Base-by-base conservation (phyloP, 2,113 vertebrate genomes). In the Leptobrachium ailaonicum region DNA sequence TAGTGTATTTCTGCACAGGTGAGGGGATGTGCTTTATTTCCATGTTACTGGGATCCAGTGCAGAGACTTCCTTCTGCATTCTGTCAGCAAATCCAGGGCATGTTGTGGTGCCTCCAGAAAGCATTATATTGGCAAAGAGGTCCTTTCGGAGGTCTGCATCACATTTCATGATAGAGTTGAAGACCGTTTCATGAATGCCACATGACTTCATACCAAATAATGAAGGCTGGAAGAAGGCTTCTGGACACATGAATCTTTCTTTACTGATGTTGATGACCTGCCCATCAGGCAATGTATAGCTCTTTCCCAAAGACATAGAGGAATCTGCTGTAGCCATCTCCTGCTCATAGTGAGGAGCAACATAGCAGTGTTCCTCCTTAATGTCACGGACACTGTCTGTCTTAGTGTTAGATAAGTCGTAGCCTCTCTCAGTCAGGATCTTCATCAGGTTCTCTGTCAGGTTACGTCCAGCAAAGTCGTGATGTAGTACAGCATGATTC, bases 401-500 rank as follows among this genome's bases (percentile, higher is more conserved):
- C 69, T 89, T 83, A 76, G 85, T 53, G 45, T 85, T 82, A 77
- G 89, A 87, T 86, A 91, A 86, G 85, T 85, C 87, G 84, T 92
- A 13, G 42, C 84, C 72, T 0, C 76, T 82, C 83, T 88, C 87
- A 83, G 88, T 91, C 87, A 95, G 84, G 80, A 94, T 90, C 85
- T 71, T 69, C 76, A 85, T 90, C 84, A 89, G 71, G 60, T 87
- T 87, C 82, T 83, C 91, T 82, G 91, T 92, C 79, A 93, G 85
- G 54, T 88, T 87, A 11, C 83, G 74, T 40, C 85, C 86, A 1
- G 78, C 83, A 72, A 85, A 54, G 47, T 84, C 62, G 40, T 89
- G 82, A 20, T 70, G 56, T 70, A 87, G 80, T 43, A 89, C 63
- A 2, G 75, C 88, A 11, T 66, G 10, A 50, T 80, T 74, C 41